These are phyloP conservation scores for Melanerpes aurifrons DNA, from an alignment of 2,113 vertebrate species.

Conservation along the genomic window DNA sequence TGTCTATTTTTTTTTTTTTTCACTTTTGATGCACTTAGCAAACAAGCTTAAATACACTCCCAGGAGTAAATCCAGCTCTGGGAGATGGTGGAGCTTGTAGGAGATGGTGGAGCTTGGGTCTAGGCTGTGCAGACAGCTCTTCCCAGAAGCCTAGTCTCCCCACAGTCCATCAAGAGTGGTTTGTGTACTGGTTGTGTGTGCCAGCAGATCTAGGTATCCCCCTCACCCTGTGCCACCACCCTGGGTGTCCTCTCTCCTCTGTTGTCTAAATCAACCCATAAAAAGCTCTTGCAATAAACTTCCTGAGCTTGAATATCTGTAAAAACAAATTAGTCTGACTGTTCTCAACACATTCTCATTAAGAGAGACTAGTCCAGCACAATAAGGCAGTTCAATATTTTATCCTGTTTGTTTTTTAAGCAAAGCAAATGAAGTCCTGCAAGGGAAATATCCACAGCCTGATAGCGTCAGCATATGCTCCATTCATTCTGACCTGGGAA, in stretches of 20 bases:
- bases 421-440: background rate
- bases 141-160: background rate
- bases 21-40: slow-evolving; percentile 31
- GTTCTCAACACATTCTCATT: fast-evolving
- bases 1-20: background rate
- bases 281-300: background rate
- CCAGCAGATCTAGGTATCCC: background rate
- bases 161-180: background rate
- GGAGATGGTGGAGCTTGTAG: background rate
- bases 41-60: background rate
- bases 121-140: background rate
- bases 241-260: background rate
- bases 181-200: background rate
- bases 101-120: background rate
- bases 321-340: background rate
- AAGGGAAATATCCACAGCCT: background rate
- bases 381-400: background rate
- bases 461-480: background rate
- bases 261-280: background rate
- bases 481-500: background rate
- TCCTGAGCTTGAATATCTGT: background rate
- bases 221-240: background rate
- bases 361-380: background rate
- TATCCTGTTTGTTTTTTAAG: background rate
- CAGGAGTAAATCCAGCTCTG: background rate